A percentile compares a stretch with the other conserved stretches of the same genome.
Conservation (phyloP, 2,113 vertebrate genomes). For the Eulemur rufifrons region DNA sequence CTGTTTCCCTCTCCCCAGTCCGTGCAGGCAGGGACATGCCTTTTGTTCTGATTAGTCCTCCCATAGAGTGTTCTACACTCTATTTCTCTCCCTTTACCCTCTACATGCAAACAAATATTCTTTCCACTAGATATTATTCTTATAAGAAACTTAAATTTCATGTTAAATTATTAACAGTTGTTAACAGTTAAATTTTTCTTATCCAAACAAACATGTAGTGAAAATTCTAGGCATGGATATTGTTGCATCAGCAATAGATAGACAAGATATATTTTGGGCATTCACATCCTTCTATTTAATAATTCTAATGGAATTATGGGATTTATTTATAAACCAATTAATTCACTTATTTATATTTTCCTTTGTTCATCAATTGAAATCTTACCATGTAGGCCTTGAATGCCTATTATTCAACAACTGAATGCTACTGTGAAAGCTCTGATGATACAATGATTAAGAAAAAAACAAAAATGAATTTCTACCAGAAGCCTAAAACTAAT, state of each 20-base stretch:
- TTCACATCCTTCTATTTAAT: not conserved
- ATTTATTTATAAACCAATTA: not conserved
- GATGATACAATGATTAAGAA: not conserved
- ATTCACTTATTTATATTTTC: not conserved
- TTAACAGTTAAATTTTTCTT: not conserved
- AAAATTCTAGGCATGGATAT: not conserved
- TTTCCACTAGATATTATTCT: not conserved
- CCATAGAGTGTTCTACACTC: not conserved
- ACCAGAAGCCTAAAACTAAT: not conserved
- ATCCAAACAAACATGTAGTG: not conserved
- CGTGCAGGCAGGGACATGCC: rapidly evolving
- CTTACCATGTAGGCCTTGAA: not conserved
- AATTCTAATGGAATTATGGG: not conserved
- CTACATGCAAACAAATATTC: not conserved
- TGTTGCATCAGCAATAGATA: not conserved
- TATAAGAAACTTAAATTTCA: not conserved
- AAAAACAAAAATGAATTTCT: not conserved
- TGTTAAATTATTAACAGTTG: not conserved
- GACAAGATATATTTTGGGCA: not conserved
- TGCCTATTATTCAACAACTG: not conserved
- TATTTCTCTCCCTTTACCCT: not conserved
- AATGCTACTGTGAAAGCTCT: not conserved
- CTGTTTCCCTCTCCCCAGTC: not conserved
- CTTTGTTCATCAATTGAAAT: not conserved
- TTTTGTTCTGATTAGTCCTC: not conserved